phyloP scores from a whole-genome alignment of 2,113 vertebrate genomes.

The Bungarus multicinctus region DNA sequence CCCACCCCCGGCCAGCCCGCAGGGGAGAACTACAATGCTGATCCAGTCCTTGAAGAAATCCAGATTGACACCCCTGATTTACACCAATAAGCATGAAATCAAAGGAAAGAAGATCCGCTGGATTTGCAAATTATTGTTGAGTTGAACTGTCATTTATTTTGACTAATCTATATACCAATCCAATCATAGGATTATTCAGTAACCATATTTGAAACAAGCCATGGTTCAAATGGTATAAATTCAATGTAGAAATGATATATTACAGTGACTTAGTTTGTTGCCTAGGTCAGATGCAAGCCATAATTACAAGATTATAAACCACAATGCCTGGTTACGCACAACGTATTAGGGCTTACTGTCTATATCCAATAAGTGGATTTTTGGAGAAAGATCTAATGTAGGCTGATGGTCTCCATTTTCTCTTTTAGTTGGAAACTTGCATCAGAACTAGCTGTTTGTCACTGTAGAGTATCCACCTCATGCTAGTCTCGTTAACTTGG shows the following conservation, averaged over 20 bases:
- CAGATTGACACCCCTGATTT: no score
- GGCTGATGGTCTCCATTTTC: neutral
- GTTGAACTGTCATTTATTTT: neutral
- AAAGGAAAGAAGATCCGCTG: neutral
- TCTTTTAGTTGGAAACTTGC: neutral
- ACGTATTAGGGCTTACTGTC: neutral
- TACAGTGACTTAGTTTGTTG: neutral
- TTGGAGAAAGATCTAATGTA: neutral
- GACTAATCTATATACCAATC: neutral
- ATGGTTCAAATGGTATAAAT: neutral
- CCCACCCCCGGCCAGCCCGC: no score
- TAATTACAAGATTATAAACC: neutral
- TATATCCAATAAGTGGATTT: neutral
- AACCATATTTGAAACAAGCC: neutral
- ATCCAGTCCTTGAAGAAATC: no score
- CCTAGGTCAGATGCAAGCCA: neutral
- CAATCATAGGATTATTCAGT: neutral
- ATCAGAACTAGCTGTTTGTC: neutral
- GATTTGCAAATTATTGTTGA: neutral
- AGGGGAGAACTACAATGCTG: no score
- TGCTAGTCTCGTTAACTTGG: neutral
- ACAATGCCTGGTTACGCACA: neutral
- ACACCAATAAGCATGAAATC: neutral
- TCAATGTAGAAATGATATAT: neutral
- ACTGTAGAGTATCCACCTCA: neutral